Percentiles rank a stretch among this genome's conserved stretches.
These are phyloP conservation scores for Diploscapter pachys DNA, from an alignment of 1,140 invertebrate species.

Conservation along the genomic window DNA sequence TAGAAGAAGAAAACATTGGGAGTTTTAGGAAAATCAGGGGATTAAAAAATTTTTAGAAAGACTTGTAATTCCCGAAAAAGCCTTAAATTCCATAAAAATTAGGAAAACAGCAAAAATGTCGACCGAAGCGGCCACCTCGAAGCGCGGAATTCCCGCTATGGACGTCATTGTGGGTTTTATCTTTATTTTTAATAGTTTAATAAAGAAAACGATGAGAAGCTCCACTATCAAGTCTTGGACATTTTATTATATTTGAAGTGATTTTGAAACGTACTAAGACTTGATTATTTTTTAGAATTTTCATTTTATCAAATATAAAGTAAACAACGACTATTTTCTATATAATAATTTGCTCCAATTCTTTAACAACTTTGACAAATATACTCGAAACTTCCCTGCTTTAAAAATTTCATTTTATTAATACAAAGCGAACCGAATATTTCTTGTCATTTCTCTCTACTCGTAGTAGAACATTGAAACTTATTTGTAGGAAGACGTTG, in stretches of 20 bases:
- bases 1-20: no score
- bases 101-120: not conserved
- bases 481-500: constrained; percentile 83
- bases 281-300: not conserved
- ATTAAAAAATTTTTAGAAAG: not conserved
- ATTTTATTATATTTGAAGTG: not conserved
- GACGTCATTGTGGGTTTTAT: constrained; percentile 9
- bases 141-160: constrained; percentile 25
- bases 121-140: constrained; percentile 4
- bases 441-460: constrained; percentile 13
- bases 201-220: not conserved
- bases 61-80: not conserved
- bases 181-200: not conserved
- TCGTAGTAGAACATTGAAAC: not conserved
- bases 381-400: not conserved
- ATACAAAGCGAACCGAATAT: not conserved
- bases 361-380: constrained; percentile 13
- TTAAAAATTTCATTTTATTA: not conserved
- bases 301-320: not conserved
- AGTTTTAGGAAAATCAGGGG: not conserved
- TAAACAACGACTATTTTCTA: constrained; percentile 11
- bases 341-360: not conserved
- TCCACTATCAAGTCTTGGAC: not conserved
- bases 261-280: not conserved
- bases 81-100: not conserved